Base-by-base conservation (phyloP, 92 coral and sea anemone genomes). In the Nematostella vectensis region DNA sequence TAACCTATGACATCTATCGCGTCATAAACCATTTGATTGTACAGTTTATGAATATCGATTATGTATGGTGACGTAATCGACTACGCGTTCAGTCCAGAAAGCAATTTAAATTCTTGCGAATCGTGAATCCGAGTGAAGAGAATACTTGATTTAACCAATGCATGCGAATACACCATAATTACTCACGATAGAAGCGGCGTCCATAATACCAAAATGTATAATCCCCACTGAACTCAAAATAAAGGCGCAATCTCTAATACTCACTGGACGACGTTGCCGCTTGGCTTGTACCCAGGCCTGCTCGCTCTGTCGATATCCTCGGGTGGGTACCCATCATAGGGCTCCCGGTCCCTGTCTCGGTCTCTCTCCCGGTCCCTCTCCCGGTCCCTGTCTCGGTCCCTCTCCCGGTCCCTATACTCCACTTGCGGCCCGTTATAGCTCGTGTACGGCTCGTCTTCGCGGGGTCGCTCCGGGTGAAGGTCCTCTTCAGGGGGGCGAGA, bases 261-360 rank as follows among this genome's bases (percentile, higher is more conserved):
- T 61, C 48, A 85, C 95, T 67, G 70, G 36, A 85, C 88, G 33
- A 79, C 28, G 48, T 84, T 70, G 2, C 95, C 95, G 1, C 64
- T 52, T 6, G 91, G 87, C 56, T 87, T 83, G 67, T 85, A 87
- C 10, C 94, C 81, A 25, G 95, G 97, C 45, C 74, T 85, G 50
- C 82, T 83, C 16, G 87, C 80, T 12, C 72, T 77, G 42, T 80
- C 78, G 18, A 88, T 83, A 56, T 77, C 74, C 17, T 82, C n/a
- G n/a, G n/a, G n/a, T n/a, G n/a, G n/a, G n/a, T n/a, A n/a, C n/a
- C n/a, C n/a, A n/a, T n/a, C n/a, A n/a, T n/a, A n/a, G n/a, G n/a
- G 69, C 37, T 29, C 44, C 18, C 17, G 81, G 18, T 62, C 72
- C 13, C 54, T 59, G 44, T 55, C n/a, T 15, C 40, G 40, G 8